Percentiles rank a stretch among this genome's conserved stretches.
These are phyloP conservation scores for Cryptoblepharus egeriae DNA, from an alignment of 2,797 vertebrate genomes.

Conservation along the genomic window DNA sequence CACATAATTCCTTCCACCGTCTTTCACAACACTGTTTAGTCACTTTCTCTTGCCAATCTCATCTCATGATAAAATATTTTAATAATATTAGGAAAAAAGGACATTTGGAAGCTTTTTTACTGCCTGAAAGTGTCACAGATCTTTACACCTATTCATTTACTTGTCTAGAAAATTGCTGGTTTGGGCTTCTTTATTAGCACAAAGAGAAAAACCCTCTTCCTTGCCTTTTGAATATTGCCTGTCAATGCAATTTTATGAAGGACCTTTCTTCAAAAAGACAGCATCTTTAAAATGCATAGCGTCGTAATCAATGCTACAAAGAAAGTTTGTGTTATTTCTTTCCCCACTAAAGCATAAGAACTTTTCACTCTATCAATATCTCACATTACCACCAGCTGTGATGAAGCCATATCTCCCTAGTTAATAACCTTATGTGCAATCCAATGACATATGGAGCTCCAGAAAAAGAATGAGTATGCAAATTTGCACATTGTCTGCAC, in stretches of 20 bases:
- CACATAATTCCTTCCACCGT: too few relatives aligned
- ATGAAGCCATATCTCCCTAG: neutral
- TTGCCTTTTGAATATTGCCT: slow-evolving; percentile 12
- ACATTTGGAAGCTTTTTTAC: neutral
- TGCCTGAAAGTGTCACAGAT: slow-evolving; percentile 34
- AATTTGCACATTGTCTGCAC: neutral
- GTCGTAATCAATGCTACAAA: neutral
- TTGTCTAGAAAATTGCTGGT: slow-evolving; percentile 58
- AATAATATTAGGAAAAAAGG: slow-evolving; percentile 28
- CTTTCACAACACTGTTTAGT: slow-evolving; percentile 10
- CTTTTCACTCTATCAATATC: neutral
- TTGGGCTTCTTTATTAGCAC: slow-evolving; percentile 46
- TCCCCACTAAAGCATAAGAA: neutral
- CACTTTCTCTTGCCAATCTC: slow-evolving; percentile 42
- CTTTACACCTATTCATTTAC: slow-evolving; percentile 35
- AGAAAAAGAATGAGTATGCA: neutral
- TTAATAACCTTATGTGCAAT: neutral
- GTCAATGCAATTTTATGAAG: slow-evolving; percentile 21
- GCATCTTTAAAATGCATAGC: neutral
- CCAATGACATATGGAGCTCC: neutral
- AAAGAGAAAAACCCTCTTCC: slow-evolving; percentile 35
- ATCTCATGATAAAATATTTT: slow-evolving; percentile 20
- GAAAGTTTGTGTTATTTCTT: neutral
- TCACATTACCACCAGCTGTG: neutral
- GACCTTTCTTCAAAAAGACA: slow-evolving; percentile 22